These are phyloP conservation scores for Paedocypris sp. DNA, from an alignment of 2,113 vertebrate species.

Conservation along the genomic window DNA sequence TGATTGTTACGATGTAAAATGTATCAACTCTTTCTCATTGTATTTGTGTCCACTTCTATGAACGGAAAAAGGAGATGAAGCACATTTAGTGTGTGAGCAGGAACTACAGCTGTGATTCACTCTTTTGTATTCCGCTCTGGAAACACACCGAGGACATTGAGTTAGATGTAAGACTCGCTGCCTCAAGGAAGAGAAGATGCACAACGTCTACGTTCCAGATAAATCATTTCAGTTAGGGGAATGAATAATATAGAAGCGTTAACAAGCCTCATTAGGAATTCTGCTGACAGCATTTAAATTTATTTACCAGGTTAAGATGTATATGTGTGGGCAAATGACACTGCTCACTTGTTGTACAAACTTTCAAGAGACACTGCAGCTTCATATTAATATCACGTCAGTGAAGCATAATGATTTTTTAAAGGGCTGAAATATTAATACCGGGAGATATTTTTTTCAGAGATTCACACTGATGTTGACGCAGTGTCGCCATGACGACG, in stretches of 20 bases:
- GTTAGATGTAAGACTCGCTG: not conserved
- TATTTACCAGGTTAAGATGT: constrained; percentile 5
- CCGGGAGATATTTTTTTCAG: not conserved
- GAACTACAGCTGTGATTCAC: not conserved
- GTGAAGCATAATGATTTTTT: constrained; percentile 8
- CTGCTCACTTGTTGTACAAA: not conserved
- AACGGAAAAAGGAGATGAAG: not conserved
- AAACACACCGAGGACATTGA: not conserved
- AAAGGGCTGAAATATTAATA: constrained; percentile 19
- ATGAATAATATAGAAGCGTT: not conserved
- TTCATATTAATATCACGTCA: constrained; percentile 13
- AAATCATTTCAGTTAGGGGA: not conserved
- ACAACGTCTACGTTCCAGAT: not conserved
- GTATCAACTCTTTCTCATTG: not conserved
- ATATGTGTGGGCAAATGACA: not conserved
- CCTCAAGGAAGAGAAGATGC: not conserved
- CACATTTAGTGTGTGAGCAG: not conserved
- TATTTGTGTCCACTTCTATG: not conserved
- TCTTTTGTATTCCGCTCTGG: not conserved
- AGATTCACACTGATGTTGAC: not conserved
- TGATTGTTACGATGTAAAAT: not conserved
- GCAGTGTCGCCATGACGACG: not conserved
- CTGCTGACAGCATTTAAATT: not conserved
- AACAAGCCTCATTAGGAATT: not conserved
- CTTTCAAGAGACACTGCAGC: constrained; percentile 1